Percentiles rank a stretch among this genome's conserved stretches.
phyloP scores from a whole-genome alignment of 2,113 vertebrate species.

The Herpetotheres cachinnans region DNA sequence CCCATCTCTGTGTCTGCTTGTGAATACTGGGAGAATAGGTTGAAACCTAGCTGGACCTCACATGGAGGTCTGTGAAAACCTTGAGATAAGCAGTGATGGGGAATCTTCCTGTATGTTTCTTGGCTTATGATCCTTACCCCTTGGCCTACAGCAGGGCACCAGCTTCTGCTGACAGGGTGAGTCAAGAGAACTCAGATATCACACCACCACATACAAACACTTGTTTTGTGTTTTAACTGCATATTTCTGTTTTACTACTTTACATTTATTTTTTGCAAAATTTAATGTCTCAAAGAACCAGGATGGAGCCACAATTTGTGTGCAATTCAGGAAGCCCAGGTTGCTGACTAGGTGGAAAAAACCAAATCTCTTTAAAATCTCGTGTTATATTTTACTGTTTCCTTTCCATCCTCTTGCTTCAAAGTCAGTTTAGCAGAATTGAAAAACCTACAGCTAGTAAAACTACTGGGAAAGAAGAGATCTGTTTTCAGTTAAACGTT shows the following conservation, averaged over 20 bases:
- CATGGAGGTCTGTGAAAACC: neutral
- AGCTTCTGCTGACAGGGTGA: neutral
- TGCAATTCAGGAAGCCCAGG: neutral
- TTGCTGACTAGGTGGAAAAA: slow-evolving; percentile 13
- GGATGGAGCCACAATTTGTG: neutral
- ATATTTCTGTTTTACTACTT: neutral
- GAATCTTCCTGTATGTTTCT: neutral
- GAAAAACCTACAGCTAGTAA: neutral
- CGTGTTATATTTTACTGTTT: neutral
- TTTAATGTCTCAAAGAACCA: neutral
- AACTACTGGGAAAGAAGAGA: neutral
- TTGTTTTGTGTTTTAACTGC: neutral
- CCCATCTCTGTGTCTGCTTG: neutral
- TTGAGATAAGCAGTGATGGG: neutral
- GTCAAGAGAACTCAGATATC: neutral
- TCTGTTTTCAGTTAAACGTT: slow-evolving; percentile 4
- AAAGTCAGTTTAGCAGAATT: slow-evolving; percentile 2
- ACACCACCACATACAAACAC: neutral
- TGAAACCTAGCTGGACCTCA: neutral
- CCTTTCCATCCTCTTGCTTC: neutral
- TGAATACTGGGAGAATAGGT: neutral
- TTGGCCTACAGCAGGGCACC: neutral
- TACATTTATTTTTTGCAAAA: neutral
- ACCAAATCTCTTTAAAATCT: neutral
- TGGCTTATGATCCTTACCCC: neutral